Conservation (phyloP, 2,797 vertebrate species). For the Ambastaia sidthimunki region DNA sequence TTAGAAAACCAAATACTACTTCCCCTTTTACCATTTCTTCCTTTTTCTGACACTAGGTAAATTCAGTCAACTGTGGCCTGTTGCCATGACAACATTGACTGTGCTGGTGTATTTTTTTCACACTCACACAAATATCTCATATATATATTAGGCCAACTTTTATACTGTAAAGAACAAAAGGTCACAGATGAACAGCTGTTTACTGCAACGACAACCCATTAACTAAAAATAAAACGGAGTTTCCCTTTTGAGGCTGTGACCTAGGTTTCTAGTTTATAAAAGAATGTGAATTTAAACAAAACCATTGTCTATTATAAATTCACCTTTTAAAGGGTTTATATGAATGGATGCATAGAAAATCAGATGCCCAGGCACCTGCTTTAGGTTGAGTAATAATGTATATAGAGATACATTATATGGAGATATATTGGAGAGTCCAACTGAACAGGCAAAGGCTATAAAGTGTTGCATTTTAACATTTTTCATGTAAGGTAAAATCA, state of each 20-base stretch:
- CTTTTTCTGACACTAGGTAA: neutral
- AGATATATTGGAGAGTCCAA: too few species aligned
- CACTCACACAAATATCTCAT: neutral
- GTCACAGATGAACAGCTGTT: neutral
- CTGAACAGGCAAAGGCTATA: neutral
- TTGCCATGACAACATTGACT: constrained; percentile 1
- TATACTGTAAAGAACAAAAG: neutral
- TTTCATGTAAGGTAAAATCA: constrained; percentile 6
- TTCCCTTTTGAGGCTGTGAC: constrained; percentile 28
- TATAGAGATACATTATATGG: neutral
- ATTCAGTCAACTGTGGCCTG: constrained; percentile 13
- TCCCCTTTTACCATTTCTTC: neutral
- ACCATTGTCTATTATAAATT: neutral
- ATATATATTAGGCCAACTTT: neutral
- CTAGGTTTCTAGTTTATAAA: constrained; percentile 16
- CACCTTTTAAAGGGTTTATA: neutral
- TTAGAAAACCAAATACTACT: constrained; percentile 32
- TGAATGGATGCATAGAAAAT: neutral
- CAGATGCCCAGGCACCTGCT: neutral
- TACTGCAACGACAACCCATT: neutral
- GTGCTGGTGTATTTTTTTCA: constrained; percentile 29
- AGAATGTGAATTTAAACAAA: constrained; percentile 15
- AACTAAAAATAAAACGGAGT: neutral
- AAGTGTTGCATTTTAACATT: neutral
- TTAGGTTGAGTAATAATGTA: neutral